Base-by-base conservation (phyloP, 2,113 vertebrate species). In the Pseudorasbora parva region DNA sequence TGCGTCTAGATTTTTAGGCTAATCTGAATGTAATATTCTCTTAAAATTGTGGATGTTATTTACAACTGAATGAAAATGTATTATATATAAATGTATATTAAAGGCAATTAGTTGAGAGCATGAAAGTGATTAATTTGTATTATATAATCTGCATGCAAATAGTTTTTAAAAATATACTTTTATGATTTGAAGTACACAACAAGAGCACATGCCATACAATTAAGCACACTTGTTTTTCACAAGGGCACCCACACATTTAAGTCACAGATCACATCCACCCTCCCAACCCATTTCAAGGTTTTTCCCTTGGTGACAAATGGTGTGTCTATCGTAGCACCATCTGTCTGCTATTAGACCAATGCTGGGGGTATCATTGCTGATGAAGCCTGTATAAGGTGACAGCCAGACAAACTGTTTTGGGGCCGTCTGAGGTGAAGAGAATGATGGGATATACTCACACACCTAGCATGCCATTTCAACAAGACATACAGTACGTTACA, bases 311-410 rank as follows among this genome's bases (percentile, higher is more conserved):
- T 92, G 92, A 93, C 87, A 91, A 90, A 91, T 85, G 30, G 90
- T 85, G 69, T 86, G 82, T 43, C 86, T 90, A 87, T 78, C 81
- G 60, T 83, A 87, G 60, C 74, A 78, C 90, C 92, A 93, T 93
- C 93, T 93, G 92, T 83, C 91, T 86, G 72, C 86, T 91, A 90
- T 92, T 90, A 91, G 88, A 59, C 78, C 51, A 79, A 85, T 30
- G 86, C 84, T 64, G 82, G 89, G 84, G 86, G 89, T 90, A 90
- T 91, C 88, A 84, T 81, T 91, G 90, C 91, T 93, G 92, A 93
- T 91, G 90, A 93, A 93, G 89, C 9, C 86, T 85, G 90, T 87
- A 81, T 86, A 82, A 88, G 62, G 85, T 88, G 47, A 90, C 90
- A 91, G 88, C 88, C 88, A 82, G 90, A 85, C 86, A 87, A 85